Conservation (phyloP, 2,797 vertebrate genomes). For the Menidia menidia region DNA sequence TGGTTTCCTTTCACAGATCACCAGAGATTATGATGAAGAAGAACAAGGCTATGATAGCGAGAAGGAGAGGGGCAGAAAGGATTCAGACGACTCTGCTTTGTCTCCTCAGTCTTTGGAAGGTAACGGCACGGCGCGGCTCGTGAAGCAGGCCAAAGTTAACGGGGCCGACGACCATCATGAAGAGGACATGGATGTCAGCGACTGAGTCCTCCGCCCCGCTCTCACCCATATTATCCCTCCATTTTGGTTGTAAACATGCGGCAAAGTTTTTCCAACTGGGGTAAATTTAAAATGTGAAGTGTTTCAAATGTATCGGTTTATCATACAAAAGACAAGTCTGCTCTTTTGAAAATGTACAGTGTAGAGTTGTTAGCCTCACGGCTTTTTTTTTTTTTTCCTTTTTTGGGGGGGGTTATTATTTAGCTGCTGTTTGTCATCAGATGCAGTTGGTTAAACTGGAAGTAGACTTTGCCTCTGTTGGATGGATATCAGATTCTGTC, state of each 20-base stretch:
- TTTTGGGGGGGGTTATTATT: slow-evolving; percentile 16
- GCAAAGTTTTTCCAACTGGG: slow-evolving; percentile 12
- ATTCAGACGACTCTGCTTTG: slow-evolving; percentile 82
- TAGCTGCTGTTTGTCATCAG: slow-evolving; percentile 24
- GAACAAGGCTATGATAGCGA: slow-evolving; percentile 97
- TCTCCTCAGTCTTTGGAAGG: slow-evolving; percentile 85
- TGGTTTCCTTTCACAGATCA: slow-evolving; percentile 84
- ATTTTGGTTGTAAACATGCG: slow-evolving; percentile 53
- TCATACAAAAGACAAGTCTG: slow-evolving; percentile 21
- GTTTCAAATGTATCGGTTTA: slow-evolving; percentile 43
- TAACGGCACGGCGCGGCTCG: slow-evolving; percentile 64
- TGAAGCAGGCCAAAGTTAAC: slow-evolving; percentile 90
- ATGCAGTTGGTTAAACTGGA: slow-evolving; percentile 52
- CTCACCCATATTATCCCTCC: slow-evolving; percentile 33
- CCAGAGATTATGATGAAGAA: slow-evolving; percentile 95
- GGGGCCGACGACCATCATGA: slow-evolving; percentile 92
- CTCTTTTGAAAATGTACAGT: slow-evolving; percentile 38
- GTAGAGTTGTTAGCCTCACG: slow-evolving; percentile 26
- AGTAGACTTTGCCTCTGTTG: slow-evolving; percentile 45
- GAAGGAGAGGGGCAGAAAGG: slow-evolving; percentile 91
- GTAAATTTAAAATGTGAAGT: slow-evolving; percentile 66
- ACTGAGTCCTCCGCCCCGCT: slow-evolving; percentile 77
- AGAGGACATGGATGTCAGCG: slow-evolving; percentile 94
- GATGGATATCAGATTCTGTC: slow-evolving; percentile 47
- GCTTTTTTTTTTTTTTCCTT: slow-evolving; percentile 7